phyloP scores from a whole-genome alignment of 2,888 invertebrate genomes.

The Drosophila paucipuncta region DNA sequence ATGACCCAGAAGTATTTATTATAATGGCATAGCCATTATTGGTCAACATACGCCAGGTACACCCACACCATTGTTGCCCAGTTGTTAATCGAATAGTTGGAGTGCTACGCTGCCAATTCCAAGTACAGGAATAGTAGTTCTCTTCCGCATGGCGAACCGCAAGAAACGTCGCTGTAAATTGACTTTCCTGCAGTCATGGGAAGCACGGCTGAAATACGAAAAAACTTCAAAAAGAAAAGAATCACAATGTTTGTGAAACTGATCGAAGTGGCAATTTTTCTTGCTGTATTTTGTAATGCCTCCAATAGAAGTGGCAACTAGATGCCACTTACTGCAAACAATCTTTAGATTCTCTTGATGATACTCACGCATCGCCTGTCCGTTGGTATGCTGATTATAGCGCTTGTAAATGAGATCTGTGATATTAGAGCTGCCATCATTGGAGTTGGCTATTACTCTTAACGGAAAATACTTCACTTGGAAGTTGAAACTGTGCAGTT shows the following conservation, averaged over 20 bases:
- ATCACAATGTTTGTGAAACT: conserved; percentile 38
- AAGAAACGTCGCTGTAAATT: conserved; percentile 38
- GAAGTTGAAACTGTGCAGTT: conserved; percentile 7
- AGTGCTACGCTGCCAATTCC: conserved; percentile 3
- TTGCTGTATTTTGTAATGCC: background rate
- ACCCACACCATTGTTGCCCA: conserved; percentile 3
- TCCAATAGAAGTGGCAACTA: conserved; percentile 52
- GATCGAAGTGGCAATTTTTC: conserved; percentile 57
- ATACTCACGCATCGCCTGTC: conserved; percentile 51
- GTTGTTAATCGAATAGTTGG: conserved; percentile 40
- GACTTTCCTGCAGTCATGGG: conserved; percentile 33
- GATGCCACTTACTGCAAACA: conserved; percentile 34
- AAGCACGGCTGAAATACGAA: conserved; percentile 9
- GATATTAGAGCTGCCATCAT: conserved; percentile 29
- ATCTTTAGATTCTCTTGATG: conserved; percentile 21
- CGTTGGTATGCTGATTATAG: conserved; percentile 36
- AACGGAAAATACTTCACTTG: conserved; percentile 22
- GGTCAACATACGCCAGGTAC: conserved; percentile 34
- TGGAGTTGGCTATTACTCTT: conserved; percentile 31
- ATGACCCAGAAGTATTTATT: conserved; percentile 40
- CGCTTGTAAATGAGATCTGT: conserved; percentile 48
- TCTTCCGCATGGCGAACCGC: conserved; percentile 46
- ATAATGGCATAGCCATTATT: conserved; percentile 56
- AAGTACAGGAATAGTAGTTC: conserved; percentile 13
- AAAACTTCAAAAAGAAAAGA: conserved; percentile 6